Base-by-base conservation (phyloP, 2,888 invertebrate species). In the Amorpha juglandis region DNA sequence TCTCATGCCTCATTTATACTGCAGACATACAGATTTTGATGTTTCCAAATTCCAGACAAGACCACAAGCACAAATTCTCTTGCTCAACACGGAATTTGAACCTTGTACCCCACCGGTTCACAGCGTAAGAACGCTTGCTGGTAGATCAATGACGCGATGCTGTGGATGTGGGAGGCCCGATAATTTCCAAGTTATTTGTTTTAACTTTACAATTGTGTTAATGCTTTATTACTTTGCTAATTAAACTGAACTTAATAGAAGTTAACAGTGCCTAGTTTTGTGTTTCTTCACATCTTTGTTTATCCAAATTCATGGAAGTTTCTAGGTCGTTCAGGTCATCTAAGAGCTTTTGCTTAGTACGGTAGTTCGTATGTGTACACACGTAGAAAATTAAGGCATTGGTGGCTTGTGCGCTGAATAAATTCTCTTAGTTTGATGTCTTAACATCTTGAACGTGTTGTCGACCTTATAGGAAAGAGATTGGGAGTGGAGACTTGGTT, bases 151-250 rank as follows among this genome's bases (percentile, higher is more conserved):
- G 48, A 48, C 2, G 27, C 27, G 27, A 16, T 48, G 0, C 16
- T 14, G n/a, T n/a, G 47, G 11, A 52, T 12, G 52, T 58, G 38
- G 19, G 19, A 12, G 12, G 12, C 19, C 19, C 42, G 58, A 14
- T 27, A 3, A 50, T 33, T 19, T 19, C 8, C 4, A 9, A 21
- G 50, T 6, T 58, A 58, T 58, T 58, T 58, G 58, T 58, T 19
- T 42, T 19, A n/a, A 42, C 12, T 58, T 58, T 58, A 58, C 19
- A 9, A 19, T 11, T n/a, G 19, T 11, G 38, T 12, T 58, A 58
- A 58, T 58, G 58, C 11, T 58, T 58, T 58, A 58, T 42, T 42
- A 58, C 58, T 58, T 19, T 42, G 58, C 19, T 42, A 58, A 58
- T 58, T 58, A 12, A 11, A 50, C 45, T 45, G 35, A 33, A 19